Percentiles rank a stretch among this genome's conserved stretches.
These are phyloP conservation scores for Danaus plexippus DNA, from an alignment of 1,140 invertebrate species.

Conservation along the genomic window DNA sequence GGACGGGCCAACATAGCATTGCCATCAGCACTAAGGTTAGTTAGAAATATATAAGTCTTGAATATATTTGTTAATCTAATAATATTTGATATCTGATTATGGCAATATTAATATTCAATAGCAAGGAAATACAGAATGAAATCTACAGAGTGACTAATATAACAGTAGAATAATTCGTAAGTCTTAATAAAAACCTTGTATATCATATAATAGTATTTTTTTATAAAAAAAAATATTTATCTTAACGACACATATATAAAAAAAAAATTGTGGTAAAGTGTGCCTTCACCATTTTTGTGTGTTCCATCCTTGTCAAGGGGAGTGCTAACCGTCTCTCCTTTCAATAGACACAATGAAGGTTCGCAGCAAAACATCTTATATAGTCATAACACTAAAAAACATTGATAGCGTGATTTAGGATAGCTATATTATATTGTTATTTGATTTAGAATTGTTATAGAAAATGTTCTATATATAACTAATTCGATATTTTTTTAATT, in stretches of 20 bases:
- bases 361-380: slow-evolving; percentile 7
- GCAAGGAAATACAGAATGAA: background rate
- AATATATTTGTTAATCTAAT: too few species aligned
- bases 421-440: background rate
- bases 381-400: slow-evolving; percentile 10
- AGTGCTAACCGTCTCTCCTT: slow-evolving; percentile 38
- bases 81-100: too few species aligned
- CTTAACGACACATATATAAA: background rate
- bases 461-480: too few species aligned
- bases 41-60: slow-evolving; percentile 12
- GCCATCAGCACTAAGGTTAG: slow-evolving; percentile 55
- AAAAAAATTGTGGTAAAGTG: slow-evolving; percentile 34
- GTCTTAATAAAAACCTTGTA: too few species aligned
- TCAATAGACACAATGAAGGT: slow-evolving; percentile 25
- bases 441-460: too few species aligned
- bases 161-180: too few species aligned
- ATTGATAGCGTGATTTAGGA: slow-evolving; percentile 23
- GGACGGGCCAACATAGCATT: slow-evolving; percentile 50
- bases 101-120: too few species aligned
- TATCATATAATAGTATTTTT: background rate
- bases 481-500: too few species aligned
- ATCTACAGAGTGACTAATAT: background rate
- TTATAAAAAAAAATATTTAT: background rate
- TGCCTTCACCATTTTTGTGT: slow-evolving; percentile 33
- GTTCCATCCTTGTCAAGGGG: slow-evolving; percentile 38